A percentile compares a stretch with the other conserved stretches of the same genome.
Evolutionary conservation across 2,797 vertebrate species (phyloP).

Genomic region (Cryptoblepharus egeriae): DNA sequence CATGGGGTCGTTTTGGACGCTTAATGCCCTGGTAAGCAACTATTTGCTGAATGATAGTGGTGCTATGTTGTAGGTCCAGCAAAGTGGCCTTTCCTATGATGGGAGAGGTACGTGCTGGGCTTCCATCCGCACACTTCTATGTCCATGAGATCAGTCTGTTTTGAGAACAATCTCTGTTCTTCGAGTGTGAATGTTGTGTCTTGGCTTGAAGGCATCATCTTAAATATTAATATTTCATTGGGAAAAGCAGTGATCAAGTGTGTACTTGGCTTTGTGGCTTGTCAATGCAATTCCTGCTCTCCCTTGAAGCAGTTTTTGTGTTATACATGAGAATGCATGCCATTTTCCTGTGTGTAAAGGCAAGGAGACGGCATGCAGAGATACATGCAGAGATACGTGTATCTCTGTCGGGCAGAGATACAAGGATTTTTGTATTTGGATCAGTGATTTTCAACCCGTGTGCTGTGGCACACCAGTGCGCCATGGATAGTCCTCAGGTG

Average conservation of each 20-base stretch:
- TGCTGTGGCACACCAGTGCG: too few relatives aligned
- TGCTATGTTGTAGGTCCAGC: background rate
- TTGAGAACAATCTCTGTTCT: too few relatives aligned
- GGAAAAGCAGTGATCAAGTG: background rate
- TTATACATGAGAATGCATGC: background rate
- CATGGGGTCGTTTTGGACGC: conserved; percentile 87
- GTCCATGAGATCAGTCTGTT: background rate
- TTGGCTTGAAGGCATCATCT: too few relatives aligned
- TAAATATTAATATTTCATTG: background rate
- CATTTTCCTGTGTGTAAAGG: background rate
- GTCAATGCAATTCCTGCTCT: rapidly evolving
- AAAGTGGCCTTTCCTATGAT: background rate
- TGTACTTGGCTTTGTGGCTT: background rate
- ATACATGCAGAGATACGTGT: too few relatives aligned
- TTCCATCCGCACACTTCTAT: background rate
- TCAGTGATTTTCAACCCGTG: too few relatives aligned
- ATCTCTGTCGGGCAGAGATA: background rate
- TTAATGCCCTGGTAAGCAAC: conserved; percentile 94
- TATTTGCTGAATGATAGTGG: rapidly evolving
- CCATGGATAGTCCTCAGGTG: too few relatives aligned
- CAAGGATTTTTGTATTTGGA: too few relatives aligned
- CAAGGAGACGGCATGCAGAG: background rate
- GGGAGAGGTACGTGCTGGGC: too few relatives aligned
- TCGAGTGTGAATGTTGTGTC: too few relatives aligned
- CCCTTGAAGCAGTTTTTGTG: background rate